Evolutionary conservation across 2,888 invertebrate genomes (phyloP), one percentile per base, ranked within the genome.

Genomic region (Hirtodrosophila cameraria): DNA sequence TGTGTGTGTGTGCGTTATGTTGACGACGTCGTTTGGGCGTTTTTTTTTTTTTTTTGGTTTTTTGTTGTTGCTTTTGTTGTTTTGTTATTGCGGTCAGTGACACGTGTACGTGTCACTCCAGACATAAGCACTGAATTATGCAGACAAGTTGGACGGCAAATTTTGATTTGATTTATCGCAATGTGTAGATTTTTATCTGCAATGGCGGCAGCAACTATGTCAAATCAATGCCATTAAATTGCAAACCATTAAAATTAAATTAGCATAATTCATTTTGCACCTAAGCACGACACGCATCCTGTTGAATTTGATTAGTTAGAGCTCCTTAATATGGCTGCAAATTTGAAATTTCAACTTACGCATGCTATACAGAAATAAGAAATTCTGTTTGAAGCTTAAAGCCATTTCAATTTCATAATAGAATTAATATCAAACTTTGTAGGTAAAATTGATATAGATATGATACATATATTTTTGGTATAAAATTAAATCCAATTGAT

Each of bases 151-250:
- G 65, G 61, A 15, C 39, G 50, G 35, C 55, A 27, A 49, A 68
- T 55, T 75, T 58, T 72, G 72, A 75, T 85, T 75, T 79, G 83
- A 79, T 79, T 82, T 79, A 85, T 71, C 39, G 69, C 59, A 12
- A 54, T 18, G 9, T 58, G 53, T 39, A 50, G 50, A 68, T 79
- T 75, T 75, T 48, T 60, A 59, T 67, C 31, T 42, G 57, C 43
- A 18, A 12, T 16, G 0, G 9, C 23, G 13, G 13, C 49, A 42
- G 46, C 50, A 13, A 43, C 68, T 68, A 65, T 62, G 75, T 82
- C 65, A 79, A 82, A 79, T 79, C 86, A 85, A 75, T 74, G 79
- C 75, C 53, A 72, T 60, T 60, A 82, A 82, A 85, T 82, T 75
- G 62, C 86, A 43, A 61, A 64, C 55, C 62, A 70, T 83, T 79